Evolutionary conservation across 2,888 invertebrate species (phyloP), one percentile per base, ranked within the genome.

Genomic region (Colostygia pectinataria): DNA sequence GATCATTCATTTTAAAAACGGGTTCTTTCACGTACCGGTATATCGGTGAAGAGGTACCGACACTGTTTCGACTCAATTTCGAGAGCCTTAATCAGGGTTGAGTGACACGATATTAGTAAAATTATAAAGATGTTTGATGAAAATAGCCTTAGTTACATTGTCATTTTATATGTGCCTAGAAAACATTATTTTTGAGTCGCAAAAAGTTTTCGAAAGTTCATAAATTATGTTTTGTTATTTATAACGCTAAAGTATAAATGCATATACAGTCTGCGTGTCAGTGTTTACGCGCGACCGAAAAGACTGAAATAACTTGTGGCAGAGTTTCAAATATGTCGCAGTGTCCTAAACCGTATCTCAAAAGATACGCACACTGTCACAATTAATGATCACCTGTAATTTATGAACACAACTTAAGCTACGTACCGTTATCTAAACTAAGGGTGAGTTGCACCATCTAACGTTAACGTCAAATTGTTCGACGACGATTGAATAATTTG

Each of bases 301-400:
- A 47, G 72, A 75, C 81, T 58, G 76, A 70, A 90, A 90, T 90
- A 90, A 65, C 73, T 72, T 59, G 80, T 90, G 90, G 90, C 90
- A 89, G 75, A 74, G 89, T 74, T 87, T 90, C 90, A 90, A 89
- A 89, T 89, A 90, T 89, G 90, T 89, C 87, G 81, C 78, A 59
- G 73, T 77, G 78, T 79, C 80, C 77, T 73, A 80, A 80, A 79
- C 76, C 75, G 70, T 74, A 78, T 77, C 76, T 75, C 66, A 65
- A 61, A 72, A 71, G 61, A 73, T 75, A 77, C 64, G 37, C 72
- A 62, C 65, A 68, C 68, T 74, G 71, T 73, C 74, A 71, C 62
- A 69, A 66, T 68, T 68, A 70, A 69, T 68, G 61, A 14, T 38
- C 61, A 70, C 68, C 64, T 71, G 34, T 34, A 38, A 39, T 44